phyloP scores from a whole-genome alignment of 2,113 vertebrate genomes.

The Megatriorchis doriae region DNA sequence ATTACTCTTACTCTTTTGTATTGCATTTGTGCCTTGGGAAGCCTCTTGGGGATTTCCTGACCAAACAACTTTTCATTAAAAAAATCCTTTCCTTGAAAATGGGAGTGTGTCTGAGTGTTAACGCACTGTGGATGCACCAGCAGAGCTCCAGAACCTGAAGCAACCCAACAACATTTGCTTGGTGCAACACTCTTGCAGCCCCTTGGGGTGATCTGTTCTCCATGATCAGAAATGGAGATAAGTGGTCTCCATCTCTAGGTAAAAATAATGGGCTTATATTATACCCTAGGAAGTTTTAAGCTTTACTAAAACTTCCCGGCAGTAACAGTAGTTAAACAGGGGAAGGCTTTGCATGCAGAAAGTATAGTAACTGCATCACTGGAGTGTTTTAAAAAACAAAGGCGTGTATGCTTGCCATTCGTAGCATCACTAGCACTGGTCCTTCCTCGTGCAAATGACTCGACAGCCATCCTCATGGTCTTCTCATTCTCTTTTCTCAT shows the following conservation, averaged over 20 bases:
- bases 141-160: background rate
- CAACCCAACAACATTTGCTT: background rate
- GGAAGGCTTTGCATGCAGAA: background rate
- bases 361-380: background rate
- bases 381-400: background rate
- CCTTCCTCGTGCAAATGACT: background rate
- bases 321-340: background rate
- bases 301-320: background rate
- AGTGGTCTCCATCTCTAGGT: background rate
- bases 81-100: background rate
- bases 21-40: background rate
- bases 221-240: background rate
- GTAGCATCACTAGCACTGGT: background rate
- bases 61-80: background rate
- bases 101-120: background rate
- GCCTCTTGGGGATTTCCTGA: background rate
- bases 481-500: background rate
- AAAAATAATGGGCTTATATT: background rate
- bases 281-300: background rate
- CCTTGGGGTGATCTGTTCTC: background rate
- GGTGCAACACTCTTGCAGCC: background rate
- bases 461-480: fast-evolving
- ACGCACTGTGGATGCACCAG: background rate
- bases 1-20: background rate
- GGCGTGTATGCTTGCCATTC: background rate